Base-by-base conservation (phyloP, 2,888 invertebrate species). In the Noctuana brunneofusca region DNA sequence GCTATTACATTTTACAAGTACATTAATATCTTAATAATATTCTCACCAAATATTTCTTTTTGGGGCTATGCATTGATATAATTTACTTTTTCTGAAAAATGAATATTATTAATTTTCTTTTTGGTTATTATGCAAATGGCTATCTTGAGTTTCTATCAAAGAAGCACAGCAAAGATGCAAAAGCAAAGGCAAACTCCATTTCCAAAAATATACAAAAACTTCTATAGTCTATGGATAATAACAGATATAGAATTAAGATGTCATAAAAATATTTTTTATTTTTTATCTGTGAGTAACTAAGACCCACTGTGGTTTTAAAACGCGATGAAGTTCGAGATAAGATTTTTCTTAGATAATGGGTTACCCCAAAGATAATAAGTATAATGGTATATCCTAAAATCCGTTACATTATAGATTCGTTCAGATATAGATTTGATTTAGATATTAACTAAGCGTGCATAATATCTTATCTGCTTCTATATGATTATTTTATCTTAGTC, bases 101-200 rank as follows among this genome's bases (percentile, higher is more conserved):
- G 6, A 20, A 30, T 50, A 12, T 16, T 14, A 43, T 18, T 63
- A 50, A 66, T 75, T 68, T 73, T 69, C 64, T 70, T 63, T 76
- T 82, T 80, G 76, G 78, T 76, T 82, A 81, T 72, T 78, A 75
- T 69, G 79, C 81, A 83, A 88, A 87, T 84, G 85, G 85, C 83
- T 84, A 86, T 83, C 86, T 82, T 83, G 27, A 22, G 24, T 24
- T 14, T 49, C 20, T 43, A n/a, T n/a, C n/a, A n/a, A n/a, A n/a
- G n/a, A n/a, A n/a, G n/a, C n/a, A n/a, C n/a, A n/a, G n/a, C n/a
- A n/a, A n/a, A n/a, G n/a, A n/a, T n/a, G n/a, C n/a, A n/a, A n/a
- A n/a, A n/a, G n/a, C n/a, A n/a, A 46, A 43, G n/a, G 79, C 78
- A 80, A 64, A 64, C 58, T 68, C 76, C 71, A 76, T 30, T 76